These are phyloP conservation scores for Hylaea fasciaria DNA, from an alignment of 2,888 invertebrate species.

Conservation along the genomic window DNA sequence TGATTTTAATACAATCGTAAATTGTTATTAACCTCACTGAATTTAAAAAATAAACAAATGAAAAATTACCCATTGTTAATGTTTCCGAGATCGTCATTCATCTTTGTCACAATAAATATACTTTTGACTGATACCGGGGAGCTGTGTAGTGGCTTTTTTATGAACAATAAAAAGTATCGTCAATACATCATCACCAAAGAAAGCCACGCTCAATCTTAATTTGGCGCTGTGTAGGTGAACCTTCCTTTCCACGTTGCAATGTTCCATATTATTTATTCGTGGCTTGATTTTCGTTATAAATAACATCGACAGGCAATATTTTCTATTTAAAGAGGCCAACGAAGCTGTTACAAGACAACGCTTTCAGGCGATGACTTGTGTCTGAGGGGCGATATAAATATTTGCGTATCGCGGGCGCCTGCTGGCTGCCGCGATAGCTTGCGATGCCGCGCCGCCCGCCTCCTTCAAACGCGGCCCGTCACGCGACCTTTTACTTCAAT, in stretches of 20 bases:
- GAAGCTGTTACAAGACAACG: slow-evolving; percentile 72
- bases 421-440: slow-evolving; percentile 46
- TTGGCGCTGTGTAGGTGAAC: slow-evolving; percentile 49
- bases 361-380: slow-evolving; percentile 79
- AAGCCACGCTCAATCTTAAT: slow-evolving; percentile 65
- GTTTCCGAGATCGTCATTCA: slow-evolving; percentile 4
- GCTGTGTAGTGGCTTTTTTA: slow-evolving; percentile 16
- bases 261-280: slow-evolving; percentile 55
- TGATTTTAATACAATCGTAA: slow-evolving; percentile 8
- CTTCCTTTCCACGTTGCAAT: slow-evolving; percentile 49
- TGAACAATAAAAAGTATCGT: slow-evolving; percentile 43
- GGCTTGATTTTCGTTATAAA: slow-evolving; percentile 66
- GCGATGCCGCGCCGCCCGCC: slow-evolving; percentile 45
- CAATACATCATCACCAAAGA: slow-evolving; percentile 52
- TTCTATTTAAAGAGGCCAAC: slow-evolving; percentile 63
- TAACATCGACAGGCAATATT: slow-evolving; percentile 74
- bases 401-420: slow-evolving; percentile 71
- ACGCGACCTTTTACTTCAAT: slow-evolving; percentile 64
- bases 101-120: slow-evolving; percentile 12
- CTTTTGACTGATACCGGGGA: neutral
- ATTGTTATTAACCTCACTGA: neutral
- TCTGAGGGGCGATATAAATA: slow-evolving; percentile 69
- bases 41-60: neutral
- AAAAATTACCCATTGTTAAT: slow-evolving; percentile 2
- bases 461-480: slow-evolving; percentile 60